These are phyloP conservation scores for Acanthosepion lycidas DNA, from an alignment of 2,888 invertebrate species.

Conservation along the genomic window DNA sequence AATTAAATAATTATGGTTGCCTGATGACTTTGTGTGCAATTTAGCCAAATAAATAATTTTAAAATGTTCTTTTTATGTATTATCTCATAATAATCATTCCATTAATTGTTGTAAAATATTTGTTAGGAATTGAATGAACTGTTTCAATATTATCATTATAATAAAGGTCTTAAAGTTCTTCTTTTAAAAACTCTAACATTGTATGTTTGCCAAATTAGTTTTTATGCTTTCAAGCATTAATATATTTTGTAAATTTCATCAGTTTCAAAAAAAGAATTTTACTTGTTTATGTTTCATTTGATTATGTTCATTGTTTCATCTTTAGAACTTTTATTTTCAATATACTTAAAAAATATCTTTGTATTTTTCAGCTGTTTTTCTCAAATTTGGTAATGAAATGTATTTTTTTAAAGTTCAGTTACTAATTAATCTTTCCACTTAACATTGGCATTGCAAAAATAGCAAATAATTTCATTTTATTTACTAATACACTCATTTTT, in stretches of 20 bases:
- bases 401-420: not conserved
- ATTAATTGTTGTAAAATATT: no score
- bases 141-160: not conserved
- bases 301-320: not conserved
- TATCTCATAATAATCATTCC: no score
- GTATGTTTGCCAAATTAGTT: no score
- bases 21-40: no score
- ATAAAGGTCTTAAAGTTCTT: not conserved
- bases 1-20: no score
- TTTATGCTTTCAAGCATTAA: no score
- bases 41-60: no score
- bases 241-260: no score
- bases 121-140: no score
- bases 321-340: not conserved
- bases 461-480: not conserved
- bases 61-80: no score
- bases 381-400: not conserved
- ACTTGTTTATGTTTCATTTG: not conserved
- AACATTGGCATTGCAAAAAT: no score
- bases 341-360: not conserved
- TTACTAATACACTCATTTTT: not conserved
- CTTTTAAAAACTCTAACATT: not conserved
- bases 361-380: constrained; percentile 1
- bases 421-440: not conserved
- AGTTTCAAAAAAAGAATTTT: not conserved